These are phyloP conservation scores for Nilaparvata lugens DNA, from an alignment of 1,140 invertebrate genomes.

Conservation along the genomic window DNA sequence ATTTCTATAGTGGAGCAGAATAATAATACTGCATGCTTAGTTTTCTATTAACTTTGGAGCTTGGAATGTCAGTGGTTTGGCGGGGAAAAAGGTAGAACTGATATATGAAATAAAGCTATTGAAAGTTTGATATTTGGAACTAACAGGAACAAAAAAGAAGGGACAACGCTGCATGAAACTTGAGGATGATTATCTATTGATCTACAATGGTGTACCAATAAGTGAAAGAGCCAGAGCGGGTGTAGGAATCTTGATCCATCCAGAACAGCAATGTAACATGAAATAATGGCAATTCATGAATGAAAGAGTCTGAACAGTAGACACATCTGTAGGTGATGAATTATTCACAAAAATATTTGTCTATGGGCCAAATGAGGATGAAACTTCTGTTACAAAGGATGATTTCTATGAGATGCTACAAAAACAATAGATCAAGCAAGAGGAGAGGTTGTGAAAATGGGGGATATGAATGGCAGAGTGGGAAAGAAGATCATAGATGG, in stretches of 20 bases:
- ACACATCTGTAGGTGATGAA: background rate
- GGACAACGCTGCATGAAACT: constrained; percentile 11
- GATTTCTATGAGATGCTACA: constrained; percentile 6
- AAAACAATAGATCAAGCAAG: constrained; percentile 4
- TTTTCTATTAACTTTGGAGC: too few relatives aligned
- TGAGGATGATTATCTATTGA: constrained; percentile 5
- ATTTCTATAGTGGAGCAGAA: too few relatives aligned
- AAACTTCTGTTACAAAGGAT: constrained; percentile 1
- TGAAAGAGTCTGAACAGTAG: constrained; percentile 7
- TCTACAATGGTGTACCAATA: background rate
- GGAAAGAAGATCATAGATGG: background rate
- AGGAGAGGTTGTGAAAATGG: background rate
- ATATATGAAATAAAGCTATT: constrained; percentile 5
- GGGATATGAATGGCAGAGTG: constrained; percentile 8
- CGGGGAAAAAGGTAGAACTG: constrained; percentile 15
- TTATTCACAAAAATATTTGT: background rate
- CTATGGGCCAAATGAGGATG: background rate
- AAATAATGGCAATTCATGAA: constrained; percentile 5
- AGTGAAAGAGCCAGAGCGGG: constrained; percentile 1
- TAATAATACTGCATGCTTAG: too few relatives aligned
- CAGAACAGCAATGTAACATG: background rate
- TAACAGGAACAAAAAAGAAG: constrained; percentile 19
- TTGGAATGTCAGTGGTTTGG: constrained; percentile 15
- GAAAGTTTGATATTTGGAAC: constrained; percentile 10
- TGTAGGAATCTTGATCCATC: background rate